Evolutionary conservation across 2,888 invertebrate genomes (phyloP).

Genomic region (Acanthosoma haemorrhoidale): DNA sequence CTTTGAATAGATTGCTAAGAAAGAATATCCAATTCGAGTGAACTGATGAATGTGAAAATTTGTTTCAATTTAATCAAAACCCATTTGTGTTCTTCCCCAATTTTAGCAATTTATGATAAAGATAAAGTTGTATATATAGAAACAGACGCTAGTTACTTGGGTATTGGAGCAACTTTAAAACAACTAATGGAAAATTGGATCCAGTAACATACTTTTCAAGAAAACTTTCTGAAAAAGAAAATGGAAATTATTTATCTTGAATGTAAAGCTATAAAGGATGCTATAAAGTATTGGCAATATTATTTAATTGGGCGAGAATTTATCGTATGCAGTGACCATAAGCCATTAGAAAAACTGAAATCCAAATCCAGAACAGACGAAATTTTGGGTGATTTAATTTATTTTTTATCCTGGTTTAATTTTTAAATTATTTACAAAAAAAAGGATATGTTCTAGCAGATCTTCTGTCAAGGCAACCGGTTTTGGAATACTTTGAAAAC

Average conservation of each 20-base stretch:
- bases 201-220: slow-evolving; percentile 22
- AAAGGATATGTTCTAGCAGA: too few species aligned
- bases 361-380: too few species aligned
- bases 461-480: background rate
- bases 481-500: background rate
- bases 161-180: slow-evolving; percentile 41
- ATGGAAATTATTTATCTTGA: slow-evolving; percentile 15
- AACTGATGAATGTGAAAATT: slow-evolving; percentile 40
- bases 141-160: slow-evolving; percentile 42
- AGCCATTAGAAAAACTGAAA: too few species aligned
- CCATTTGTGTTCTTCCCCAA: slow-evolving; percentile 40
- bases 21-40: slow-evolving; percentile 40
- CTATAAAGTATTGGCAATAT: slow-evolving; percentile 13
- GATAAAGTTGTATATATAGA: too few species aligned
- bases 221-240: slow-evolving; percentile 10
- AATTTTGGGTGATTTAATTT: too few species aligned
- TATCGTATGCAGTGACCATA: slow-evolving; percentile 3
- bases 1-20: too few species aligned
- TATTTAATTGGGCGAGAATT: background rate
- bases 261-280: slow-evolving; percentile 22
- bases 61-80: slow-evolving; percentile 40
- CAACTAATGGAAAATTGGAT: slow-evolving; percentile 22
- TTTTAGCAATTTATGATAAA: too few species aligned
- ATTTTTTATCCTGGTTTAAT: too few species aligned
- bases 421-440: too few species aligned